These are phyloP conservation scores for Holothuria glaberrima DNA, from an alignment of 35 echinoderm and acorn worm species.

Conservation along the genomic window DNA sequence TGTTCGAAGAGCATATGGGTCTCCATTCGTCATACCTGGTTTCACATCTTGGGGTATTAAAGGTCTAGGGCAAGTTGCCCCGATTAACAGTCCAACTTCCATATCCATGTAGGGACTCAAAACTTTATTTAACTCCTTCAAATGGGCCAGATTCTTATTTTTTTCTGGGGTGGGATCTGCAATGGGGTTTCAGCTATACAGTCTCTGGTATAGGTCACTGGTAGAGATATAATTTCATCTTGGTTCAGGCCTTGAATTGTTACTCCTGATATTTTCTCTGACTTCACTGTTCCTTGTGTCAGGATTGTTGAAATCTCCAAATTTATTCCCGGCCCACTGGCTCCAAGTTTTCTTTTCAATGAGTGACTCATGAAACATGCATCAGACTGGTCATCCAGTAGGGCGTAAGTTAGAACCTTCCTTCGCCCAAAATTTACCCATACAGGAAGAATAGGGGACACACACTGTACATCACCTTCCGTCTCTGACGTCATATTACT, in stretches of 20 bases:
- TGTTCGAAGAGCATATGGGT: constrained; percentile 59
- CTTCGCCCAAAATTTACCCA: neutral
- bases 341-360: constrained; percentile 35
- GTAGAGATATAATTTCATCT: constrained; percentile 38
- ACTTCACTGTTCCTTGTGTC: constrained; percentile 33
- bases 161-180: constrained; percentile 78
- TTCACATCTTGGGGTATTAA: constrained; percentile 64
- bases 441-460: neutral
- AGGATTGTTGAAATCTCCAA: constrained; percentile 46
- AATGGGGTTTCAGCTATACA: constrained; percentile 65
- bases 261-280: constrained; percentile 58
- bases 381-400: constrained; percentile 37
- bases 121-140: constrained; percentile 17
- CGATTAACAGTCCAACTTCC: constrained; percentile 76
- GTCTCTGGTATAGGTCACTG: constrained; percentile 56
- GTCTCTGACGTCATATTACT: constrained; percentile 5
- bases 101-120: constrained; percentile 40
- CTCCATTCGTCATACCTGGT: constrained; percentile 3
- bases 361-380: constrained; percentile 29
- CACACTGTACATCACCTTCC: neutral
- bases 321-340: constrained; percentile 17
- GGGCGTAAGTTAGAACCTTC: neutral
- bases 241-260: constrained; percentile 53
- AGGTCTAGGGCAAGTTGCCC: constrained; percentile 67
- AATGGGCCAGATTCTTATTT: constrained; percentile 54